A percentile compares a stretch with the other conserved stretches of the same genome.
Evolutionary conservation across 1,140 invertebrate species (phyloP).

Genomic region (Neoseiulus cucumeris): DNA sequence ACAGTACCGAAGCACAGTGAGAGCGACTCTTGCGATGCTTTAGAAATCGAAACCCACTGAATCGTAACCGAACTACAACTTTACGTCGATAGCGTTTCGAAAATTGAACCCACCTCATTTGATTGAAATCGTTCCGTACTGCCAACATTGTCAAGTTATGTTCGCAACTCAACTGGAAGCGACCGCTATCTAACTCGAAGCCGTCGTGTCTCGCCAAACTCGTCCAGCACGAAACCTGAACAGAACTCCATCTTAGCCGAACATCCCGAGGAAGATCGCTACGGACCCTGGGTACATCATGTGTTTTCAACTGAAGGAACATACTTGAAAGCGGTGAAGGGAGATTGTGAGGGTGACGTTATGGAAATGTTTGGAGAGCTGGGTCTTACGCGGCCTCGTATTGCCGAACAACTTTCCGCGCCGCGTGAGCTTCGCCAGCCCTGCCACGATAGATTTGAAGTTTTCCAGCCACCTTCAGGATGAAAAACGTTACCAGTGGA

Average conservation of each 20-base stretch:
- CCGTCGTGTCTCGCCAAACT: conserved; percentile 88
- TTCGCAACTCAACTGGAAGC: conserved; percentile 62
- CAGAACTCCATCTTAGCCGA: neutral
- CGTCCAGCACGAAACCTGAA: conserved; percentile 89
- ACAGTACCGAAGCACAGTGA: neutral
- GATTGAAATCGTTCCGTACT: conserved; percentile 58
- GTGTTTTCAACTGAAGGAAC: no score
- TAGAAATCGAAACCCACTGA: no score
- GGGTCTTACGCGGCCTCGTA: conserved; percentile 56
- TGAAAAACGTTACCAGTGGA: no score
- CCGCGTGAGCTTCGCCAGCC: conserved; percentile 75
- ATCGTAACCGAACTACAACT: no score
- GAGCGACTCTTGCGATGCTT: no score
- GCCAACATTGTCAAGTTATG: conserved; percentile 53
- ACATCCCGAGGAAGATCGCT: no score
- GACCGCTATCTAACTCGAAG: conserved; percentile 66
- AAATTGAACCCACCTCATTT: conserved; percentile 30
- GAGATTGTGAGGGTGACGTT: conserved; percentile 19
- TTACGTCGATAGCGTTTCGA: no score
- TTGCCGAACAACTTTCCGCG: conserved; percentile 71
- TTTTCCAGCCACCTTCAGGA: conserved; percentile 62
- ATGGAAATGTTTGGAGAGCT: conserved; percentile 72
- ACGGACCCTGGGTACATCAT: no score
- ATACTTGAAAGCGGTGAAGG: conserved; percentile 19
- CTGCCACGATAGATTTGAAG: conserved; percentile 55